Conservation (phyloP, 2,113 vertebrate genomes). For the Anas platyrhynchos region DNA sequence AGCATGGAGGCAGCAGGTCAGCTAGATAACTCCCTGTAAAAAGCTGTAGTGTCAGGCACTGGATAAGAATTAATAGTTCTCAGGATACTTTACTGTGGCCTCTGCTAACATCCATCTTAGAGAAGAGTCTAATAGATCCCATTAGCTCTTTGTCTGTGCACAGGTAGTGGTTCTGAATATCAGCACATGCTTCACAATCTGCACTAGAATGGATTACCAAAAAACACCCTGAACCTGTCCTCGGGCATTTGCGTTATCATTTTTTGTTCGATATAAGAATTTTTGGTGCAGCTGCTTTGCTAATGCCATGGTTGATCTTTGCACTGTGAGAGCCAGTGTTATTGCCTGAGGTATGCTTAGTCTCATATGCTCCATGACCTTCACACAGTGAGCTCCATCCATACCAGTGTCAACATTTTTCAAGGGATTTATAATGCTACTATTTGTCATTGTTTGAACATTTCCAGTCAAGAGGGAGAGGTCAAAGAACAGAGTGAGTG, state of each 20-base stretch:
- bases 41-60: not conserved
- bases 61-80: not conserved
- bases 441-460: conserved; percentile 1
- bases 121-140: not conserved
- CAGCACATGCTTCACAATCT: not conserved
- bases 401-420: not conserved
- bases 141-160: not conserved
- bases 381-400: not conserved
- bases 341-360: not conserved
- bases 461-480: not conserved
- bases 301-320: not conserved
- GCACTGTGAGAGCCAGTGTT: not conserved
- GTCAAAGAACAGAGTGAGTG: not conserved
- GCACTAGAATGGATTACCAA: not conserved
- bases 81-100: not conserved
- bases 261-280: not conserved
- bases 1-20: not conserved
- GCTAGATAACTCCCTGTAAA: not conserved
- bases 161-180: not conserved
- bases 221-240: not conserved
- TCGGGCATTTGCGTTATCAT: not conserved
- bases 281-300: not conserved
- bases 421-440: not conserved
- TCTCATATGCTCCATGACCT: not conserved
- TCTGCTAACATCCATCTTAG: not conserved